Evolutionary conservation across 2,888 invertebrate genomes (phyloP), one percentile per base, ranked within the genome.

Genomic region (Drosophila kuntzei): DNA sequence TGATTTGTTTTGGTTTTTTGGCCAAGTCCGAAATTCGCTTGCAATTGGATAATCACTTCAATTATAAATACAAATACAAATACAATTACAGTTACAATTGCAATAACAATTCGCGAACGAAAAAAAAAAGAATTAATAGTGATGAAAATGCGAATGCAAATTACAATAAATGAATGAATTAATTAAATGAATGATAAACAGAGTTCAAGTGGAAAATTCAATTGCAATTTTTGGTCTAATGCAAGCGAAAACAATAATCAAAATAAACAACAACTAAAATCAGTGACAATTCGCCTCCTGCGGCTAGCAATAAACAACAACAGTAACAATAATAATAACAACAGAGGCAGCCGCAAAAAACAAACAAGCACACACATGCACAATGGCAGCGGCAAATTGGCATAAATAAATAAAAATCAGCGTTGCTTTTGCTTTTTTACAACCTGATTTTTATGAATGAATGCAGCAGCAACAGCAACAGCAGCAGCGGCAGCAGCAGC

Each of bases 401-500:
- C 88, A 87, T 82, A 85, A 89, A 85, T 82, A 89, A 81, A 85
- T 77, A 73, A 83, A 79, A 87, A 68, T 71, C 73, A 50, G 67
- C 44, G 63, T 71, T 53, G 68, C 50, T 65, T 79, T 72, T 72
- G 64, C 65, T 55, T 70, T 84, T 87, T 87, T 86, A 87, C 89
- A 89, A 86, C 85, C 86, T 70, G 89, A 86, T 87, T 86, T 87
- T 86, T 87, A 86, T 86, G 86, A 86, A 86, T 86, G 86, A 86
- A 86, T 83, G 88, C 83, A 83, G 78, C 75, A 54, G 61, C 50
- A 50, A n/a, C n/a, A n/a, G n/a, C n/a, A n/a, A 44, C 59, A 41
- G 29, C 44, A 49, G 41, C 71, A 43, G 22, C 22, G 4, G 58
- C n/a, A 47, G 43, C n/a, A 54, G 39, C 50, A 46, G 27, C 27